Evolutionary conservation across 2,888 invertebrate species (phyloP).

Genomic region (Andrena chrysosceles): DNA sequence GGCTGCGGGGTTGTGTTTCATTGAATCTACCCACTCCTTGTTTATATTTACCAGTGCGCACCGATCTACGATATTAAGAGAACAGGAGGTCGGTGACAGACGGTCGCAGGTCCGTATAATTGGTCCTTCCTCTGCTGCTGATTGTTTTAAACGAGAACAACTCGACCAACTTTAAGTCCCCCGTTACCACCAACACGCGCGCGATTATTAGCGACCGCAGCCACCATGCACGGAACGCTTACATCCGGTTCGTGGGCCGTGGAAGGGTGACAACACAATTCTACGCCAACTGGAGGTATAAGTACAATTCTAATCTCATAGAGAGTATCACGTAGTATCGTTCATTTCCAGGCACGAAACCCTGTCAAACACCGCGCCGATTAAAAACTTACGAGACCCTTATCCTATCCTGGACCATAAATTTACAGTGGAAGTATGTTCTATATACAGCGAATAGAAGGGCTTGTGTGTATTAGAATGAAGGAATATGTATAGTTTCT

Average conservation of each 20-base stretch:
- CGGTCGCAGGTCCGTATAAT: slow-evolving; percentile 80
- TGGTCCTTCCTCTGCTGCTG: slow-evolving; percentile 83
- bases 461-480: not conserved
- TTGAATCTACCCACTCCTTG: slow-evolving; percentile 7
- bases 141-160: slow-evolving; percentile 84
- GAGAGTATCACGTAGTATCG: slow-evolving; percentile 37
- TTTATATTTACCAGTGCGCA: slow-evolving; percentile 59
- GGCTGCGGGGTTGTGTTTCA: not conserved
- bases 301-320: slow-evolving; percentile 67
- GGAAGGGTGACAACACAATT: slow-evolving; percentile 69
- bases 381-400: not conserved
- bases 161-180: slow-evolving; percentile 78
- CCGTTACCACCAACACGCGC: slow-evolving; percentile 78
- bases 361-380: not conserved
- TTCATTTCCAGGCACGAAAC: slow-evolving; percentile 38
- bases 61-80: slow-evolving; percentile 62
- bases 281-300: slow-evolving; percentile 55
- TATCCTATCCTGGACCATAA: too few species aligned
- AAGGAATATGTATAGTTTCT: not conserved
- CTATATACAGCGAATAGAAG: too few species aligned
- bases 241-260: slow-evolving; percentile 77
- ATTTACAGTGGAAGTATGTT: too few species aligned
- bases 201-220: slow-evolving; percentile 77
- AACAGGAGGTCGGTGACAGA: slow-evolving; percentile 74
- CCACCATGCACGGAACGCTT: slow-evolving; percentile 77